A percentile compares a stretch with the other conserved stretches of the same genome.
Evolutionary conservation across 2,888 invertebrate genomes (phyloP).

Genomic region (Polydrusus pterygomalis): DNA sequence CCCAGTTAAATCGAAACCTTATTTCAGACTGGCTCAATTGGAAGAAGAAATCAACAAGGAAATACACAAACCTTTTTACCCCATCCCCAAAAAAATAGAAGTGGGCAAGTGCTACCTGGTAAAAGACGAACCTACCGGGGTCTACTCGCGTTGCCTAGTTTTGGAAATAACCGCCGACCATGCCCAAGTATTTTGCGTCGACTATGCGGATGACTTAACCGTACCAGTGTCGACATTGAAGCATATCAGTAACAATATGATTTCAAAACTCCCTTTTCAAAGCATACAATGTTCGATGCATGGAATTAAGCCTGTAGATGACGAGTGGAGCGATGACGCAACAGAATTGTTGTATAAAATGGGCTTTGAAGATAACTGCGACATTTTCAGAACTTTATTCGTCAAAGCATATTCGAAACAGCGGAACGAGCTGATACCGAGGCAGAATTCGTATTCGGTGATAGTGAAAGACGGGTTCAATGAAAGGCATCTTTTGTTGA

Average conservation of each 20-base stretch:
- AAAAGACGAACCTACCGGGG: slow-evolving; percentile 71
- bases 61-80: slow-evolving; percentile 59
- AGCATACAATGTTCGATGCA: slow-evolving; percentile 78
- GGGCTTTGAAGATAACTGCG: slow-evolving; percentile 69
- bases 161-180: slow-evolving; percentile 66
- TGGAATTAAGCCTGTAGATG: slow-evolving; percentile 73
- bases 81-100: slow-evolving; percentile 64
- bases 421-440: slow-evolving; percentile 69
- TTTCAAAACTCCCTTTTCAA: slow-evolving; percentile 76
- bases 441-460: slow-evolving; percentile 74
- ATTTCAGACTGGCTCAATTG: slow-evolving; percentile 57
- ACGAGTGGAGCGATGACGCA: slow-evolving; percentile 72
- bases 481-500: slow-evolving; percentile 72
- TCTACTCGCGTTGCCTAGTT: slow-evolving; percentile 73
- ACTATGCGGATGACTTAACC: slow-evolving; percentile 76
- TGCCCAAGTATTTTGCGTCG: slow-evolving; percentile 75
- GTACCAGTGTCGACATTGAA: slow-evolving; percentile 71
- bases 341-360: slow-evolving; percentile 74
- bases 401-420: slow-evolving; percentile 71
- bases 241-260: slow-evolving; percentile 73
- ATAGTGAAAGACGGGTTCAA: slow-evolving; percentile 73
- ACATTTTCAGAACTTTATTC: slow-evolving; percentile 68
- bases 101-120: slow-evolving; percentile 74
- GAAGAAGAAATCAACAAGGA: slow-evolving; percentile 59
- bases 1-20: neutral